Percentiles rank a stretch among this genome's conserved stretches.
Conservation (phyloP, 2,888 invertebrate genomes). For the Cantharis rufa region DNA sequence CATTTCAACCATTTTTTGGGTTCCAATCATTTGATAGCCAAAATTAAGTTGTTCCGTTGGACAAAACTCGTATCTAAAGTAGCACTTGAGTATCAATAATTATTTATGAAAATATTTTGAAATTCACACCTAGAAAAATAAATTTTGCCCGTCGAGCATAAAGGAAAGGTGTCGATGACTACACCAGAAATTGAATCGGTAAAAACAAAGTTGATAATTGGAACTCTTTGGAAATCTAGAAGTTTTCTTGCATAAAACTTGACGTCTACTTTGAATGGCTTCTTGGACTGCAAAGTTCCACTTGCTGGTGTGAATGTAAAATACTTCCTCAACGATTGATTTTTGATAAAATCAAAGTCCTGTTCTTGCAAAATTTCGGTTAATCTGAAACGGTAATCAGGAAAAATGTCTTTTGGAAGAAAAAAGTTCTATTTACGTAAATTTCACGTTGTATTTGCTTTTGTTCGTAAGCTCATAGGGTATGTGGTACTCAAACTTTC, state of each 20-base stretch:
- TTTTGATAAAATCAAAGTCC: conserved; percentile 15
- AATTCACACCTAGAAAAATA: conserved; percentile 41
- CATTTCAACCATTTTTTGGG: conserved; percentile 59
- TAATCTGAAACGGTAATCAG: conserved; percentile 30
- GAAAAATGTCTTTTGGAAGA: neutral
- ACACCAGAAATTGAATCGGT: conserved; percentile 42
- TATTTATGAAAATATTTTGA: neutral
- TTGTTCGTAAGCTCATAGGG: conserved; percentile 61
- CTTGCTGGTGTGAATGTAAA: conserved; percentile 24
- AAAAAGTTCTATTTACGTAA: conserved; percentile 23
- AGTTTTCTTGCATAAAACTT: conserved; percentile 40
- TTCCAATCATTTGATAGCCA: conserved; percentile 61
- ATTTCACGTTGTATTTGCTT: conserved; percentile 63
- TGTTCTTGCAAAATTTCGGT: conserved; percentile 29
- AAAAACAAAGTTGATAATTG: conserved; percentile 43
- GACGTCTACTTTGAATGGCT: conserved; percentile 34
- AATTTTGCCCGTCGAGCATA: conserved; percentile 45
- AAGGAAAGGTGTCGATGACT: conserved; percentile 41
- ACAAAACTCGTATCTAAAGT: conserved; percentile 61
- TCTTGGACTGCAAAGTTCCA: conserved; percentile 31
- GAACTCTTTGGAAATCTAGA: conserved; percentile 41
- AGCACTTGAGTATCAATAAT: neutral
- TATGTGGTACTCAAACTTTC: conserved; percentile 56
- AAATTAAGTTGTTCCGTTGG: conserved; percentile 65
- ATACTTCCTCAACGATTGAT: conserved; percentile 25